Evolutionary conservation across 2,888 invertebrate genomes (phyloP).

Genomic region (Theodoxus fluviatilis): DNA sequence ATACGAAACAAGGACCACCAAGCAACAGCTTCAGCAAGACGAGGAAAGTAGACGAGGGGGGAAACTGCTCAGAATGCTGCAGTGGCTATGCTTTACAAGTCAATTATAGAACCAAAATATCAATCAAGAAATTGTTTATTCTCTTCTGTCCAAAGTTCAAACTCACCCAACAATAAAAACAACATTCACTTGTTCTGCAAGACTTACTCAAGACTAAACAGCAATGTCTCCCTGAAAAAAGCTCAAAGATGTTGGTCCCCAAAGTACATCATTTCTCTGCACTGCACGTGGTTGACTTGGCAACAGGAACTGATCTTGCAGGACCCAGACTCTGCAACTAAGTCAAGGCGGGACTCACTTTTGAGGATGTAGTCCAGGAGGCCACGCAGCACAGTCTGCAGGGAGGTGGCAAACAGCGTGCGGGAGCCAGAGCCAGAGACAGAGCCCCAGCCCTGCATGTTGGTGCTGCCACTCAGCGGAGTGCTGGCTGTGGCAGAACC

Average conservation of each 20-base stretch:
- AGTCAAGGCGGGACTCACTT: no score
- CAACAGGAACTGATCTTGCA: no score
- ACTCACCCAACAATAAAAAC: neutral
- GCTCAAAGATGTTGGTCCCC: no score
- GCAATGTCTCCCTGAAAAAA: no score
- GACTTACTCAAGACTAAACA: no score
- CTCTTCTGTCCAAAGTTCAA: neutral
- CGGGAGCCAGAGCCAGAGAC: conserved; percentile 49
- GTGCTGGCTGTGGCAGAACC: conserved; percentile 28
- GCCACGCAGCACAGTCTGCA: conserved; percentile 69
- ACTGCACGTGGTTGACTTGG: no score
- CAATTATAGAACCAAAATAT: neutral
- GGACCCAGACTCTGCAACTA: no score
- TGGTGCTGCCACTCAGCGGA: conserved; percentile 10
- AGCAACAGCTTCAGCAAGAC: no score
- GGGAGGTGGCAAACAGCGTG: conserved; percentile 59
- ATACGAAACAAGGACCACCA: no score
- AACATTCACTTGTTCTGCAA: neutral
- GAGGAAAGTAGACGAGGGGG: no score
- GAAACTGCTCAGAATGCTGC: no score
- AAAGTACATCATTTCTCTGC: no score
- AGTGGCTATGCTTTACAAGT: neutral
- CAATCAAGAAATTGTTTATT: neutral
- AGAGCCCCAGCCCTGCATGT: conserved; percentile 68
- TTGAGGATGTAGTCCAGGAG: conserved; percentile 84